A percentile compares a stretch with the other conserved stretches of the same genome.
Evolutionary conservation across 2,113 vertebrate species (phyloP).

Genomic region (Vulpes vulpes): DNA sequence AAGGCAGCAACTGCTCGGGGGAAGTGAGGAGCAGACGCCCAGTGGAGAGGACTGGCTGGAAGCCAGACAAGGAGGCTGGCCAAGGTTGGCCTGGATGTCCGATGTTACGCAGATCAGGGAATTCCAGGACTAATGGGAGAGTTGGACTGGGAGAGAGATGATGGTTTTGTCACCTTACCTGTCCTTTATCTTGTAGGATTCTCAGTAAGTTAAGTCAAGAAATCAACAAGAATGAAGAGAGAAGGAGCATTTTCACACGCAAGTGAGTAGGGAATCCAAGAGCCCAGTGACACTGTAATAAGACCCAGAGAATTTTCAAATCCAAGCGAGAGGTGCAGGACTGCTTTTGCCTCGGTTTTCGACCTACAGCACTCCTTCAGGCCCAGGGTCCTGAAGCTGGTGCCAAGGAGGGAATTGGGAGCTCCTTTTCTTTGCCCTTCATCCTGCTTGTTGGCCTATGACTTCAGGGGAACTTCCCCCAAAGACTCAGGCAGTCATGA

Average conservation of each 20-base stretch:
- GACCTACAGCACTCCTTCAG: neutral
- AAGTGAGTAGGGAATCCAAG: constrained; percentile 84
- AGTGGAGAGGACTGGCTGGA: neutral
- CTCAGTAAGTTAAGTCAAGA: constrained; percentile 93
- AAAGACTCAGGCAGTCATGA: neutral
- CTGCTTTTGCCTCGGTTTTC: neutral
- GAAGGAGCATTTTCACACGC: constrained; percentile 88
- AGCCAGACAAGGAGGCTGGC: no score
- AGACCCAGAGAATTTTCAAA: neutral
- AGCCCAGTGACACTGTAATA: fast-evolving
- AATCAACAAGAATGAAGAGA: constrained; percentile 94
- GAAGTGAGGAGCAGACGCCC: neutral
- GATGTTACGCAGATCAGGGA: fast-evolving
- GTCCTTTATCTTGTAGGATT: constrained; percentile 86
- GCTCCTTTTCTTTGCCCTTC: no score
- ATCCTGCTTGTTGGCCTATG: neutral
- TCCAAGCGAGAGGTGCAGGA: neutral
- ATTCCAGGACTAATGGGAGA: neutral
- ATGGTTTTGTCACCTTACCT: neutral
- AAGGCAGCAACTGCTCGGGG: neutral
- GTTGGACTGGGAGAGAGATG: neutral
- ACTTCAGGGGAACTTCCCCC: neutral
- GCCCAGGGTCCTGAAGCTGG: neutral
- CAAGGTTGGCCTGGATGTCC: no score
- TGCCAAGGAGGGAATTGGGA: no score